Evolutionary conservation across 2,113 vertebrate species (phyloP), one percentile per base, ranked within the genome.

Genomic region (Psittacus erithacus): DNA sequence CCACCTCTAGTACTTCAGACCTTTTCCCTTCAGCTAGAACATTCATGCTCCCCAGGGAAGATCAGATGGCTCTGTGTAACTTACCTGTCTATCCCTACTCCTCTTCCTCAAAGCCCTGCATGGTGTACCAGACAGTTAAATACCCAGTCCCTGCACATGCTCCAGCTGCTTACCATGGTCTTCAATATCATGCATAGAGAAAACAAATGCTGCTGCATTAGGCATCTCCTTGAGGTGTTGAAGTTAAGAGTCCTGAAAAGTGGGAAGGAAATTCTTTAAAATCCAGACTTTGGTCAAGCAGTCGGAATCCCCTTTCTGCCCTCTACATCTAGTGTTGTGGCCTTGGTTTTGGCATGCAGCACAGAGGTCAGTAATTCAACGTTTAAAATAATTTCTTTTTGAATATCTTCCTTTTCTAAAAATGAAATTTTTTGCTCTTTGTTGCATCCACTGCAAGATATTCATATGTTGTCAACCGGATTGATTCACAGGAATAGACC

Each of bases 331-430:
- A 65, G 19, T 6, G 10, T 22, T 44, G 27, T 12, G 31, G 38
- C 41, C n/a, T 67, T 4, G 0, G 1, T 2, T 85, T 73, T 29
- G n/a, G 11, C n/a, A 27, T n/a, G 15, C 25, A 52, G 31, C 20
- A 44, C 8, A 49, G 17, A 65, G 6, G 10, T 1, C 13, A 49
- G 22, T 31, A 31, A 20, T 74, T 27, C 13, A 9, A 6, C 18
- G 7, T 29, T 86, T 43, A 29, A 79, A 75, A 77, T 3, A 35
- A 7, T 49, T 82, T 29, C 39, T 62, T 83, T 22, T 50, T 44
- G n/a, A 29, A 16, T 11, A 65, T 7, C 9, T 76, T 41, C 25
- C 9, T 82, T 79, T 20, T 24, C 28, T 47, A 53, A 43, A 82
- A 29, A 60, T 4, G 64, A 60, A 63, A 13, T 10, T 13, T 35